Evolutionary conservation across 2,113 vertebrate genomes (phyloP), one percentile per base, ranked within the genome.

Genomic region (Diphyllodes magnificus): DNA sequence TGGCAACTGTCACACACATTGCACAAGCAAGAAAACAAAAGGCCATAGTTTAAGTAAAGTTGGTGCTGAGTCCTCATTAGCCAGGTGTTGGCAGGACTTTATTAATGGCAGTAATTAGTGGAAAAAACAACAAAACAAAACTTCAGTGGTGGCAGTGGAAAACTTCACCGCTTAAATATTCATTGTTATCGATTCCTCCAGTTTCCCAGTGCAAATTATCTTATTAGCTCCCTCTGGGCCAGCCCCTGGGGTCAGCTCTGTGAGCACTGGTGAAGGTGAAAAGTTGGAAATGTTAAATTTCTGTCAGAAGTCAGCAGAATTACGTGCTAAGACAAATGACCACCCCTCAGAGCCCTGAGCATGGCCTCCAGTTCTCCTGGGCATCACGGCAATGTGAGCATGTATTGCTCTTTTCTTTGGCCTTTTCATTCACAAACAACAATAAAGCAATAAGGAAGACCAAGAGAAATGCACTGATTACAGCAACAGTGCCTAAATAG

Each of bases 101-200:
- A 96, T 95, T 97, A 96, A 97, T 95, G 91, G 92, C 51, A 68
- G 90, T 91, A 97, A 97, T 97, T 96, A 96, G 93, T 15, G 54
- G 5, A 22, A 47, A n/a, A 8, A 3, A 40, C 92, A 88, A 94
- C 92, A 93, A 82, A 87, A 80, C 72, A 37, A 37, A 37, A 76
- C 78, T 88, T 83, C 59, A 25, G 50, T 75, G 89, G 65, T 92
- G 60, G 79, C 68, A 85, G 65, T 49, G 59, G 90, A 95, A 95
- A 93, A 93, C 79, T 90, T 59, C 47, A 56, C 49, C 76, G 76
- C 31, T 95, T 95, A 93, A 97, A 95, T 94, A 95, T 94, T 95
- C 63, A 93, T 94, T 93, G 65, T 57, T 93, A 94, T 95, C 12
- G 92, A 95, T 90, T 83, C 44, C 69, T 73, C 33, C 68, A 90